A percentile compares a stretch with the other conserved stretches of the same genome.
phyloP scores from a whole-genome alignment of 2,888 invertebrate species.

The Isoperla grammatica region DNA sequence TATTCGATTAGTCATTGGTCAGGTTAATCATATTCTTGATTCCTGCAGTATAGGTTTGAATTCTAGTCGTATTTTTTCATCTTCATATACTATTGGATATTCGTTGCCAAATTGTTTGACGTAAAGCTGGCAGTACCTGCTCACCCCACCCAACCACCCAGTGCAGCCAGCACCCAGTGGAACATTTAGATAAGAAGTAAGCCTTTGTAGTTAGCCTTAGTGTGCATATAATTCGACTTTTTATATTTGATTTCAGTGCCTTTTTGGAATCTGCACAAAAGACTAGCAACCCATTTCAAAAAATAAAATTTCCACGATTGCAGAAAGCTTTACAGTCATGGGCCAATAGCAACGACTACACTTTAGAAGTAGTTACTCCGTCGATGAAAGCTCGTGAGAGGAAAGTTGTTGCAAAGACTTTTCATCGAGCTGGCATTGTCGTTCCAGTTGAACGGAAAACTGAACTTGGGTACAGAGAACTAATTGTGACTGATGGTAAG shows the following conservation, averaged over 20 bases:
- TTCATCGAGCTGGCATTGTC: slow-evolving; percentile 77
- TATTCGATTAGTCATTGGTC: too few species aligned
- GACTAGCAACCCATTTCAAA: slow-evolving; percentile 56
- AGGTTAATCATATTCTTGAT: too few species aligned
- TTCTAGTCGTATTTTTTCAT: too few species aligned
- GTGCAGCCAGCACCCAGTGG: too few species aligned
- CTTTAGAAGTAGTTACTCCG: slow-evolving; percentile 52
- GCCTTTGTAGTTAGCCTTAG: too few species aligned
- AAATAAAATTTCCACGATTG: slow-evolving; percentile 52
- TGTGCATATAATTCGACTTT: too few species aligned
- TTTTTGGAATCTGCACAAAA: slow-evolving; percentile 50
- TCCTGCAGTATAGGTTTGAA: too few species aligned
- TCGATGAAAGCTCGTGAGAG: slow-evolving; percentile 57
- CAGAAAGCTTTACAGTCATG: slow-evolving; percentile 57
- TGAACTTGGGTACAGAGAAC: slow-evolving; percentile 76
- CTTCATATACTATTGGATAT: too few species aligned
- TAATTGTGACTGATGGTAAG: slow-evolving; percentile 62
- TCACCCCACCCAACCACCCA: too few species aligned
- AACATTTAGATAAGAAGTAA: too few species aligned
- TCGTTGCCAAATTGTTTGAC: too few species aligned
- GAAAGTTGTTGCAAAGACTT: slow-evolving; percentile 61
- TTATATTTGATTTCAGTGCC: slow-evolving; percentile 41
- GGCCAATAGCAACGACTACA: slow-evolving; percentile 55
- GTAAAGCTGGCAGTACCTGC: too few species aligned
- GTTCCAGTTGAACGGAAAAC: slow-evolving; percentile 79